Conservation (phyloP, 2,888 invertebrate genomes). For the Cloeon dipterum region DNA sequence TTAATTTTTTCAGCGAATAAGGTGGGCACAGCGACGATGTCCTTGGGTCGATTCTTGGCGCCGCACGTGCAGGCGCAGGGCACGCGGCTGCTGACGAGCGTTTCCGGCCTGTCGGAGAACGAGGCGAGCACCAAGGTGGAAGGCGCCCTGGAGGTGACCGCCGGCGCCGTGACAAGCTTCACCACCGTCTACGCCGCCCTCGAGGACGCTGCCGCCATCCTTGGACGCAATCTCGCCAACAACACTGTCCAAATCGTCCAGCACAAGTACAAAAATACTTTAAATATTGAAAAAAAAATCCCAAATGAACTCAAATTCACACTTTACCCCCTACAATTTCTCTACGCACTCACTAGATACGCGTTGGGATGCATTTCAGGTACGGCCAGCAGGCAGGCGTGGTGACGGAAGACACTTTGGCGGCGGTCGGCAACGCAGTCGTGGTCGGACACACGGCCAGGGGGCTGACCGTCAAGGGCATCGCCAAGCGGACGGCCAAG, state of each 20-base stretch:
- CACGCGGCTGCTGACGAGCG: slow-evolving; percentile 28
- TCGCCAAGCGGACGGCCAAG: slow-evolving; percentile 37
- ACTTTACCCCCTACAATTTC: slow-evolving; percentile 1
- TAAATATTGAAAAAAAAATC: too few relatives aligned
- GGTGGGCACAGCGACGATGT: slow-evolving; percentile 40
- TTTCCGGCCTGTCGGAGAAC: slow-evolving; percentile 25
- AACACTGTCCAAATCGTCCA: slow-evolving; percentile 52
- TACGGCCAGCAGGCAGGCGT: slow-evolving; percentile 43
- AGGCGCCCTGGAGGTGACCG: slow-evolving; percentile 37
- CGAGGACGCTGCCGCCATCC: slow-evolving; percentile 40
- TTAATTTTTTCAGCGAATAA: slow-evolving; percentile 20
- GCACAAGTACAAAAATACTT: too few relatives aligned
- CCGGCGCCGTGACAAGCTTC: slow-evolving; percentile 46
- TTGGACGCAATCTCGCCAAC: slow-evolving; percentile 36
- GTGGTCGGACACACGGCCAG: slow-evolving; percentile 37
- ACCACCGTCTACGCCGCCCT: slow-evolving; percentile 44
- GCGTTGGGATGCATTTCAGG: slow-evolving; percentile 24
- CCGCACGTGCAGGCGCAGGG: slow-evolving; percentile 43
- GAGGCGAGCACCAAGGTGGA: slow-evolving; percentile 30
- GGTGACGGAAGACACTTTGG: slow-evolving; percentile 37
- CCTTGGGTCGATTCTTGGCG: slow-evolving; percentile 38
- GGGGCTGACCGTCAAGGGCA: slow-evolving; percentile 38
- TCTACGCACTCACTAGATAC: too few relatives aligned
- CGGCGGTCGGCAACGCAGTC: slow-evolving; percentile 44
- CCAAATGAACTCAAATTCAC: too few relatives aligned